These are phyloP conservation scores for Nasonia vitripennis DNA, from an alignment of 1,140 invertebrate species.

Conservation along the genomic window DNA sequence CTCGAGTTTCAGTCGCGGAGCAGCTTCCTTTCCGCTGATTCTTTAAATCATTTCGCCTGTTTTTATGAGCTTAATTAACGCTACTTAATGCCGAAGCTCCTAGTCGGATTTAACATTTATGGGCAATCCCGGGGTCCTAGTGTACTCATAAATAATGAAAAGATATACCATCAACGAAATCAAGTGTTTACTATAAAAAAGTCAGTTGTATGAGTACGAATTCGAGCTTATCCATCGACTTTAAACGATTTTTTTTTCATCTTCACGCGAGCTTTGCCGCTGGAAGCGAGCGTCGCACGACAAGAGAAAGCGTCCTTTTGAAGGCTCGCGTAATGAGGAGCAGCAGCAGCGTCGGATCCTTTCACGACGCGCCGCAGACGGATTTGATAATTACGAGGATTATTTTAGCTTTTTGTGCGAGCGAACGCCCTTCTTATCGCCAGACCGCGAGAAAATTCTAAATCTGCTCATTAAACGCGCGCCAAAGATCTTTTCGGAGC, in stretches of 20 bases:
- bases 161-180: not conserved
- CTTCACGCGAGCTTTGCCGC: not conserved
- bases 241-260: constrained; percentile 51
- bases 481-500: constrained; percentile 51
- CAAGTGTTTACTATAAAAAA: no score
- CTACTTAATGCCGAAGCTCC: not conserved
- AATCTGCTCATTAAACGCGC: constrained; percentile 72
- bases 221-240: not conserved
- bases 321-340: constrained; percentile 66
- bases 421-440: constrained; percentile 63
- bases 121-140: not conserved
- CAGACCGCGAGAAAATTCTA: constrained; percentile 73
- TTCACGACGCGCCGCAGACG: constrained; percentile 61
- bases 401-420: constrained; percentile 65
- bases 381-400: constrained; percentile 75
- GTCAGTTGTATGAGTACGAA: no score
- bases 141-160: not conserved
- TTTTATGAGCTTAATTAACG: constrained; percentile 43
- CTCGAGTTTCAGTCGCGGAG: not conserved
- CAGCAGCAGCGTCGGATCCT: constrained; percentile 59
- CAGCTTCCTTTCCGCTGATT: constrained; percentile 38
- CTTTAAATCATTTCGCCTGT: constrained; percentile 16
- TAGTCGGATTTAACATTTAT: not conserved
- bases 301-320: constrained; percentile 45
- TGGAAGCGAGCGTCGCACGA: not conserved